These are phyloP conservation scores for Cataglyphis hispanica DNA, from an alignment of 1,140 invertebrate species.

Conservation along the genomic window DNA sequence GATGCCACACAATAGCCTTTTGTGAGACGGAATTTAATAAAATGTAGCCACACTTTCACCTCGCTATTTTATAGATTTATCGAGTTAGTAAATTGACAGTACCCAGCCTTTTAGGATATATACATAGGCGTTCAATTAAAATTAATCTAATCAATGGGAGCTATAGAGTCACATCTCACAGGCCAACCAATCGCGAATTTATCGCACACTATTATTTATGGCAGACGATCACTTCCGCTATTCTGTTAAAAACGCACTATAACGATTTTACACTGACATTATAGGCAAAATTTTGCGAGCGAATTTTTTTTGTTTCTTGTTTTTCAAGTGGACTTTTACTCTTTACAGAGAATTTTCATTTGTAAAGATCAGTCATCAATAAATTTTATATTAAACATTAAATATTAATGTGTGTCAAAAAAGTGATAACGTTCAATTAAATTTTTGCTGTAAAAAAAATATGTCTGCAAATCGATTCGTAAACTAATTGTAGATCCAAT, in stretches of 20 bases:
- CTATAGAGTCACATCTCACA: conserved; percentile 45
- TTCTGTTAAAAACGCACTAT: conserved; percentile 1
- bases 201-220: conserved; percentile 61
- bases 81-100: conserved; percentile 65
- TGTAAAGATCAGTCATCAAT: too few species aligned
- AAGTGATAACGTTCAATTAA: background rate
- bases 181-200: conserved; percentile 52
- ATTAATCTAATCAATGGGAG: conserved; percentile 66
- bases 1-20: conserved; percentile 37
- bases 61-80: conserved; percentile 69
- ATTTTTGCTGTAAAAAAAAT: background rate
- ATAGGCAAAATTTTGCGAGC: background rate
- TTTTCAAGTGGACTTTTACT: background rate
- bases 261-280: background rate
- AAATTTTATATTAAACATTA: too few species aligned
- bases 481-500: background rate
- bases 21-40: conserved; percentile 68
- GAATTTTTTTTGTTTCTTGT: background rate
- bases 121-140: conserved; percentile 64
- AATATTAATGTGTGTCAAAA: background rate
- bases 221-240: conserved; percentile 10
- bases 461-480: background rate
- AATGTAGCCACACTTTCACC: conserved; percentile 62
- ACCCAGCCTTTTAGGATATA: conserved; percentile 52
- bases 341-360: too few species aligned